A percentile compares a stretch with the other conserved stretches of the same genome.
phyloP scores from a whole-genome alignment of 1,140 invertebrate genomes.

The Phenacoccus solenopsis region DNA sequence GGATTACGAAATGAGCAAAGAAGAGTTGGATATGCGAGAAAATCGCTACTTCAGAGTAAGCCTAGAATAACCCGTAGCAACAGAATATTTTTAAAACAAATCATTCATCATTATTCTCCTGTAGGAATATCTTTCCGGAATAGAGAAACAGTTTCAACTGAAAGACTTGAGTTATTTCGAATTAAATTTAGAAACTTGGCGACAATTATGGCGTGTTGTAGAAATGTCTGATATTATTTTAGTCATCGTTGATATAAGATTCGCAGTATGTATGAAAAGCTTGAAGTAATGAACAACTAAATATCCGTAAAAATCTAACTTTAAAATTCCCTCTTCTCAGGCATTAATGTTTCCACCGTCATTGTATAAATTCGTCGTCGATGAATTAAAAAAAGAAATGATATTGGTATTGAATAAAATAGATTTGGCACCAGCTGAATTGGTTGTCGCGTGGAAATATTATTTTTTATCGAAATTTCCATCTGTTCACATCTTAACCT shows the following conservation, averaged over 20 bases:
- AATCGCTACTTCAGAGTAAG: slow-evolving; percentile 63
- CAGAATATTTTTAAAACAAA: too few relatives aligned
- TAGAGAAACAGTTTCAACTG: slow-evolving; percentile 38
- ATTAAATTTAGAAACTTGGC: slow-evolving; percentile 84
- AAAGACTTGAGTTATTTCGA: slow-evolving; percentile 62
- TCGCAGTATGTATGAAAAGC: slow-evolving; percentile 45
- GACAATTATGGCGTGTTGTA: slow-evolving; percentile 80
- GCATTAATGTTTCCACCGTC: slow-evolving; percentile 78
- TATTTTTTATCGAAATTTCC: slow-evolving; percentile 55
- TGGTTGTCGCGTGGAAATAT: slow-evolving; percentile 78
- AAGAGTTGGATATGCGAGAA: slow-evolving; percentile 58
- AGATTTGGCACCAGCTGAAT: slow-evolving; percentile 64
- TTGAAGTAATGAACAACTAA: too few relatives aligned
- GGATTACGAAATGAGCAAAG: slow-evolving; percentile 56
- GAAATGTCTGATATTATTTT: slow-evolving; percentile 82
- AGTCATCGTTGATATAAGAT: slow-evolving; percentile 72
- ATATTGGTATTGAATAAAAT: slow-evolving; percentile 87
- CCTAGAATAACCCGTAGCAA: too few relatives aligned
- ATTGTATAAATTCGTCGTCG: slow-evolving; percentile 65
- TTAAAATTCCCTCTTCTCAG: slow-evolving; percentile 33
- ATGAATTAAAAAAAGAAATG: slow-evolving; percentile 61
- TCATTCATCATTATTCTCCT: too few relatives aligned
- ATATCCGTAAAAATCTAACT: not conserved
- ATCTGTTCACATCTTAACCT: slow-evolving; percentile 59
- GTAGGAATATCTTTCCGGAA: slow-evolving; percentile 46